These are phyloP conservation scores for Stichodactyla helianthus DNA, from an alignment of 64 coral and sea anemone genomes.

Conservation along the genomic window DNA sequence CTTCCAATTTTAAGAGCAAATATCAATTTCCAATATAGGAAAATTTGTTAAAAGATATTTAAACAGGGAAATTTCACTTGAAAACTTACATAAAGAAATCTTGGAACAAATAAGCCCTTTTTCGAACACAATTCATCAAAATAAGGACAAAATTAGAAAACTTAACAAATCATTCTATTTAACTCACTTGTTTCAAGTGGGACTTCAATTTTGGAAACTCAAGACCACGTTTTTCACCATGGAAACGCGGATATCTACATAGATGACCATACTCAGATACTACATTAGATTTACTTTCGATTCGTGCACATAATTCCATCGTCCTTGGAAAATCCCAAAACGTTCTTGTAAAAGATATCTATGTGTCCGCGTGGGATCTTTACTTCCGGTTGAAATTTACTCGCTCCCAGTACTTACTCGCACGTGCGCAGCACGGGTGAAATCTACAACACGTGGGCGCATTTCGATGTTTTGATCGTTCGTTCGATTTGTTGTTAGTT, in stretches of 20 bases:
- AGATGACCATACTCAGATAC: not conserved
- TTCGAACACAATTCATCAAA: not conserved
- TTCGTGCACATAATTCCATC: not conserved
- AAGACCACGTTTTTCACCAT: not conserved
- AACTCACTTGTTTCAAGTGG: conserved; percentile 6
- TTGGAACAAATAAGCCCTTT: not conserved
- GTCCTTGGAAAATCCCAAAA: not conserved
- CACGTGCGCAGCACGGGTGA: conserved; percentile 1
- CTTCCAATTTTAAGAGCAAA: not conserved
- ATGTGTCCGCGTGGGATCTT: not conserved
- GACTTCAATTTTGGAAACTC: not conserved
- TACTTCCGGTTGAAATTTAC: conserved; percentile 8
- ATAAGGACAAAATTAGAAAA: not conserved
- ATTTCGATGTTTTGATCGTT: not conserved
- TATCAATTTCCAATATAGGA: not conserved
- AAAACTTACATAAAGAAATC: not conserved
- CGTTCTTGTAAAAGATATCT: not conserved
- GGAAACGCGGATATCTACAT: not conserved
- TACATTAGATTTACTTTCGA: not conserved
- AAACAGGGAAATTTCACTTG: not conserved
- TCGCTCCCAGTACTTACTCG: conserved; percentile 1
- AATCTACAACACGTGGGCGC: not conserved
- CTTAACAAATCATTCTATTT: not conserved
- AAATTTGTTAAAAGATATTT: not conserved
- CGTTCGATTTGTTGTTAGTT: not conserved